phyloP scores from a whole-genome alignment of 30 jellyfish, hydroid and myxozoan genomes.

The Cassiopea xamachana region DNA sequence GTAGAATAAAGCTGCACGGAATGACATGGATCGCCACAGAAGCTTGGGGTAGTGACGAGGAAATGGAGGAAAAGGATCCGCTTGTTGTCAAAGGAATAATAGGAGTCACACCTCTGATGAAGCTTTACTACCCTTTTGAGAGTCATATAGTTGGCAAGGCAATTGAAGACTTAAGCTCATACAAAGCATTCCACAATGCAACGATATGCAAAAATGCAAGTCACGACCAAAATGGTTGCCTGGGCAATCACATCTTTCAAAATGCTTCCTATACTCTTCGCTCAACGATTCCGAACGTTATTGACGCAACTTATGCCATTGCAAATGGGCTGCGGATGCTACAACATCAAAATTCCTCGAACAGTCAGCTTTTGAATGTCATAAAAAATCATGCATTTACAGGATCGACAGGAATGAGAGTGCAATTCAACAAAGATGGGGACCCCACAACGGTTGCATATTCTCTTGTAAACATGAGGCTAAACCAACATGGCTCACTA shows the following conservation, averaged over 20 bases:
- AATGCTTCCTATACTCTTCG: conserved; percentile 23
- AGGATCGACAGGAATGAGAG: conserved; percentile 55
- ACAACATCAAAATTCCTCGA: conserved; percentile 6
- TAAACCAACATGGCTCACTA: conserved; percentile 11
- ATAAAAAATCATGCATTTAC: conserved; percentile 42
- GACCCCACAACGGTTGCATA: conserved; percentile 71
- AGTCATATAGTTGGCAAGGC: conserved; percentile 19
- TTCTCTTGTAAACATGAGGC: conserved; percentile 53
- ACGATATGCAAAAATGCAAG: background rate
- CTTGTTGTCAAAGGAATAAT: conserved; percentile 58
- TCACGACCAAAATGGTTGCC: conserved; percentile 4
- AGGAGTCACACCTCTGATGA: conserved; percentile 63
- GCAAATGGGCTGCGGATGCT: conserved; percentile 54
- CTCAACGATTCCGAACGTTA: conserved; percentile 57
- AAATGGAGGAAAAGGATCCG: conserved; percentile 38
- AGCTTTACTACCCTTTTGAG: conserved; percentile 40
- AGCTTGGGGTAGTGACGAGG: conserved; percentile 65
- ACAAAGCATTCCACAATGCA: conserved; percentile 6
- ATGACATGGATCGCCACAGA: conserved; percentile 85
- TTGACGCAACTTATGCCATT: conserved; percentile 70
- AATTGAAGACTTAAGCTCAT: conserved; percentile 1
- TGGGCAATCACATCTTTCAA: background rate
- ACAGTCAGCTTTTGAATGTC: conserved; percentile 16
- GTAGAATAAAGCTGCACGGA: conserved; percentile 5
- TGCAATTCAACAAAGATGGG: conserved; percentile 60